Evolutionary conservation across 2,113 vertebrate genomes (phyloP).

Genomic region (Dinomys branickii): DNA sequence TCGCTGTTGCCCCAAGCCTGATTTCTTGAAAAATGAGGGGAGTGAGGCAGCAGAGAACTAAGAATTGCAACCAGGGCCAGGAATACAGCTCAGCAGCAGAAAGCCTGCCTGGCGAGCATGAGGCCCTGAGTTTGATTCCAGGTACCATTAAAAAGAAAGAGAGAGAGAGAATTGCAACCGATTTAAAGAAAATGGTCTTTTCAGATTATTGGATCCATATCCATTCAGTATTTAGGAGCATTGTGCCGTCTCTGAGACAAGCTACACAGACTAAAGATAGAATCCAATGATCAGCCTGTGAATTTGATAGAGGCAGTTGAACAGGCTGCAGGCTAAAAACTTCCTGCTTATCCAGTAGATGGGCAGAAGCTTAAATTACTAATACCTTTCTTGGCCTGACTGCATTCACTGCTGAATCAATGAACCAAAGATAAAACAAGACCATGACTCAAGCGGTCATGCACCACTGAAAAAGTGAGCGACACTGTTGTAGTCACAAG

Average conservation of each 20-base stretch:
- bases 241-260: neutral
- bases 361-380: constrained; percentile 72
- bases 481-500: constrained; percentile 2
- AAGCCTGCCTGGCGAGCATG: too few species aligned
- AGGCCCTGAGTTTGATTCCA: too few species aligned
- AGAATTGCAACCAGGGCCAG: neutral
- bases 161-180: neutral
- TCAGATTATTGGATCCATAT: neutral
- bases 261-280: neutral
- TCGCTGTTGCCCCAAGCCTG: neutral
- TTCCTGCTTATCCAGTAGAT: constrained; percentile 33
- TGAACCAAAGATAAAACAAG: constrained; percentile 75
- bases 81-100: too few species aligned
- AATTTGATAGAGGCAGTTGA: constrained; percentile 51
- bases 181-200: constrained; percentile 25
- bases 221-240: neutral
- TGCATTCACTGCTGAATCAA: constrained; percentile 57
- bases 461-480: neutral
- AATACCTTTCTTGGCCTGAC: constrained; percentile 67
- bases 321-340: constrained; percentile 30
- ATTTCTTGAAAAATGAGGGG: neutral
- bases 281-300: constrained; percentile 46
- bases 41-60: neutral
- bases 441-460: constrained; percentile 62
- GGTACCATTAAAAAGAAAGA: too few species aligned